A percentile compares a stretch with the other conserved stretches of the same genome.
Evolutionary conservation across 2,797 vertebrate genomes (phyloP).

Genomic region (Semaprochilodus insignis): DNA sequence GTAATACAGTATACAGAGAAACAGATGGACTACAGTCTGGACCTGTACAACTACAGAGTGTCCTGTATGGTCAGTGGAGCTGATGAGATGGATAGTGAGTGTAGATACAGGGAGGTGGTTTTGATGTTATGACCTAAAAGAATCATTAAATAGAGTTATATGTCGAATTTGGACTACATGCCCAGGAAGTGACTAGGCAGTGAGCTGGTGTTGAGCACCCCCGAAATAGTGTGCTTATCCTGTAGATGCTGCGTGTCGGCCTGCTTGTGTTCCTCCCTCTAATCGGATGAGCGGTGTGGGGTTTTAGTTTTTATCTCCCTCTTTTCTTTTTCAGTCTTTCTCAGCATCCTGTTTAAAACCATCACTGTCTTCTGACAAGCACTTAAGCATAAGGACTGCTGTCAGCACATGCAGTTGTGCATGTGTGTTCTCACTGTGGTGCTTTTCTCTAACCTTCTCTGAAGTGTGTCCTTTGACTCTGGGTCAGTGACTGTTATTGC

Average conservation of each 20-base stretch:
- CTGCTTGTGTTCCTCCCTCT: neutral
- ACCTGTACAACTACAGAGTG: no score
- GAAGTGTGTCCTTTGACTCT: neutral
- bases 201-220: no score
- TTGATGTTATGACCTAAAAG: no score
- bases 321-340: neutral
- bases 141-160: no score
- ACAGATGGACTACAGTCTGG: no score
- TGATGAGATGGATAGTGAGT: no score
- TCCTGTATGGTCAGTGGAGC: no score
- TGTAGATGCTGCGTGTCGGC: neutral
- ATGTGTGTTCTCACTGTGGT: neutral
- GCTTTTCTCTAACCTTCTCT: no score
- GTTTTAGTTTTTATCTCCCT: neutral
- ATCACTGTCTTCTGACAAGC: neutral
- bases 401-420: neutral
- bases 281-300: neutral
- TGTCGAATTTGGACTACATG: no score
- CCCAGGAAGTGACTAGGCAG: no score
- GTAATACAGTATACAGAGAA: no score
- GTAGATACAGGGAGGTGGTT: no score
- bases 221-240: neutral
- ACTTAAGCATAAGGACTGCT: neutral
- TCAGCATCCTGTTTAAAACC: conserved; percentile 30
- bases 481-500: neutral